Evolutionary conservation across 2,113 vertebrate species (phyloP).

Genomic region (Phoenicopterus ruber): DNA sequence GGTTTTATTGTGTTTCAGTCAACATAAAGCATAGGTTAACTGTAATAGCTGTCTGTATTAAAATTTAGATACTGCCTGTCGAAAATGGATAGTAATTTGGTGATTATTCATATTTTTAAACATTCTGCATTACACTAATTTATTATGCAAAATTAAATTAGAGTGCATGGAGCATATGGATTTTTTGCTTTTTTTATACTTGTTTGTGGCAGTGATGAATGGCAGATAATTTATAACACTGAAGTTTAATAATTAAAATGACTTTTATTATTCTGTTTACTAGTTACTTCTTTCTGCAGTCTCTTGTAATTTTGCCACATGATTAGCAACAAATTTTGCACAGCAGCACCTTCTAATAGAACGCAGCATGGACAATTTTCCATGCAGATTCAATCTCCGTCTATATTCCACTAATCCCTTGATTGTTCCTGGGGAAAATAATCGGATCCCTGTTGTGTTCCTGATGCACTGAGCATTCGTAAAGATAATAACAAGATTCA

Average conservation of each 20-base stretch:
- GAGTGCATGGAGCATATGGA: constrained; percentile 10
- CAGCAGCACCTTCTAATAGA: constrained; percentile 82
- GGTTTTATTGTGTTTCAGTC: constrained; percentile 37
- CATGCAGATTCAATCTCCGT: constrained; percentile 74
- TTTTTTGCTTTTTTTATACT: constrained; percentile 30
- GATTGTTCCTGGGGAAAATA: constrained; percentile 76
- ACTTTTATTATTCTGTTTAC: constrained; percentile 75
- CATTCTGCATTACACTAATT: constrained; percentile 34
- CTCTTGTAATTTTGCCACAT: constrained; percentile 67
- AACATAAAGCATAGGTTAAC: constrained; percentile 36
- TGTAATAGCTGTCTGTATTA: constrained; percentile 15
- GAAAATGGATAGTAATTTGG: constrained; percentile 43
- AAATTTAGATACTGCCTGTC: constrained; percentile 29
- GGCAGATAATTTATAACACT: constrained; percentile 61
- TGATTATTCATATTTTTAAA: constrained; percentile 59
- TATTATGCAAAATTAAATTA: constrained; percentile 63
- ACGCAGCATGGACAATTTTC: constrained; percentile 81
- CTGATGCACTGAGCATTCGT: constrained; percentile 65
- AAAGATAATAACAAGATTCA: constrained; percentile 70
- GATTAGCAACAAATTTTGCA: constrained; percentile 75
- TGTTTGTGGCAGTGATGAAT: constrained; percentile 63
- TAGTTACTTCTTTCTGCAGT: constrained; percentile 58
- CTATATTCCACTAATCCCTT: constrained; percentile 83
- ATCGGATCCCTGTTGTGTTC: constrained; percentile 66
- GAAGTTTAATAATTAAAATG: constrained; percentile 73